Base-by-base conservation (phyloP, 2,113 vertebrate genomes). In the Galbula dea region DNA sequence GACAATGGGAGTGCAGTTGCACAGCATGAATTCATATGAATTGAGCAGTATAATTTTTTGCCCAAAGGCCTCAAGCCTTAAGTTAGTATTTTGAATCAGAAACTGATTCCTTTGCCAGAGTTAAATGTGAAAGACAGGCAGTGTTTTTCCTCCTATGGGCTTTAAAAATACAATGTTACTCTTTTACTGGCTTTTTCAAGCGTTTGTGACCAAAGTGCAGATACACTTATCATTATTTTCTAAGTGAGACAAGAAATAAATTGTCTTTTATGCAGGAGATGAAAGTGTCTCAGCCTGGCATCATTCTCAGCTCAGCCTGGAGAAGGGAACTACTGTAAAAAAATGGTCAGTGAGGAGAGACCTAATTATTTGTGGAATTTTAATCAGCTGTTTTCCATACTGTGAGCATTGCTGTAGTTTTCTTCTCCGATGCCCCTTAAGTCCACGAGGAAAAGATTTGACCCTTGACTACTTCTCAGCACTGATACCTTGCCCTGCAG, bases 201-300 rank as follows among this genome's bases (percentile, higher is more conserved):
- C 95, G 66, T 92, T 90, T 94, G 95, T 97, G 93, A 96, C 2
- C 15, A 30, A 51, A 48, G 63, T 93, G 80, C 88, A 34, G 80
- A 10, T 83, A 54, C 20, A 12, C 11, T 15, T 36, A 16, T 76
- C 55, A 62, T 92, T 89, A 94, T 95, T 97, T 97, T 97, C 89
- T 97, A 96, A 96, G 69, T 46, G 69, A 96, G 84, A 80, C 54
- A 75, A 81, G 59, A 97, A 98, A 97, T 96, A 96, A 89, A 97
- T 80, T 29, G 57, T 92, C 78, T 95, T 95, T 95, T 69, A 51
- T 96, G 88, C 90, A 94, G 95, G 73, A 95, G 27, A 61, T 83
- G 15, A 37, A 76, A 30, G 34, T 63, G 43, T 89, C 92, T 93
- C 62, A n/a, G 67, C 74, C 81, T 72, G 67, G 63, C 10, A 12